Evolutionary conservation across 2,797 vertebrate species (phyloP).

Genomic region (Anisognathus igniventris): DNA sequence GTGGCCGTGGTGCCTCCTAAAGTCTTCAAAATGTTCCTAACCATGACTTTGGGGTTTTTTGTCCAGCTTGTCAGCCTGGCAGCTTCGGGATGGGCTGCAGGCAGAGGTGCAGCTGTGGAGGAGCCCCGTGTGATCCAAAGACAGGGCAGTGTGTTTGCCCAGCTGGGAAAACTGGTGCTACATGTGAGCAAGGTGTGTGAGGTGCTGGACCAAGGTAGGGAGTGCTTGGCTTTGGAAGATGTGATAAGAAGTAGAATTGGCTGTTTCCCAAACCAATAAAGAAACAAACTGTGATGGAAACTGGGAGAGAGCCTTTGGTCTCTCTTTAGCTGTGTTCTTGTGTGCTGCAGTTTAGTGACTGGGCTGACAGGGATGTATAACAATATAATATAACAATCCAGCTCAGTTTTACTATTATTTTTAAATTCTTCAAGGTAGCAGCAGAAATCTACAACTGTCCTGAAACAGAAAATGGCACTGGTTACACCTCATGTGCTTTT

Average conservation of each 20-base stretch:
- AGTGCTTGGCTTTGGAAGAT: neutral
- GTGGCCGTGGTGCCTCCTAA: neutral
- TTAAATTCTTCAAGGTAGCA: neutral
- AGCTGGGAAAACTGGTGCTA: conserved; percentile 64
- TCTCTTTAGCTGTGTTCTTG: neutral
- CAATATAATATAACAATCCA: neutral
- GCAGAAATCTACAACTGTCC: neutral
- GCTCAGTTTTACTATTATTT: neutral
- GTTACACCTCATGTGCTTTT: neutral
- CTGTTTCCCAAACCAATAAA: neutral
- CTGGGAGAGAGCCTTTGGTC: neutral
- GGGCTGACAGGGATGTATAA: neutral
- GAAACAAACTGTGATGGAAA: neutral
- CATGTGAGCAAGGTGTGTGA: conserved; percentile 29
- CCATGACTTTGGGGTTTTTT: neutral
- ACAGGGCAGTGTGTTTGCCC: conserved; percentile 68
- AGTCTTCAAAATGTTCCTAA: neutral
- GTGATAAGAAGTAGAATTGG: neutral
- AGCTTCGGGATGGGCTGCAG: conserved; percentile 67
- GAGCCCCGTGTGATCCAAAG: conserved; percentile 18
- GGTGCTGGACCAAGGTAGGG: neutral
- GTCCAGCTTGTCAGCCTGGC: conserved; percentile 63
- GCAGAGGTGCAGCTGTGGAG: conserved; percentile 68
- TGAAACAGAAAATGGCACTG: neutral
- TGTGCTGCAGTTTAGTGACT: neutral